Evolutionary conservation across 2,113 vertebrate genomes (phyloP).

Genomic region (Semicossyphus pulcher): DNA sequence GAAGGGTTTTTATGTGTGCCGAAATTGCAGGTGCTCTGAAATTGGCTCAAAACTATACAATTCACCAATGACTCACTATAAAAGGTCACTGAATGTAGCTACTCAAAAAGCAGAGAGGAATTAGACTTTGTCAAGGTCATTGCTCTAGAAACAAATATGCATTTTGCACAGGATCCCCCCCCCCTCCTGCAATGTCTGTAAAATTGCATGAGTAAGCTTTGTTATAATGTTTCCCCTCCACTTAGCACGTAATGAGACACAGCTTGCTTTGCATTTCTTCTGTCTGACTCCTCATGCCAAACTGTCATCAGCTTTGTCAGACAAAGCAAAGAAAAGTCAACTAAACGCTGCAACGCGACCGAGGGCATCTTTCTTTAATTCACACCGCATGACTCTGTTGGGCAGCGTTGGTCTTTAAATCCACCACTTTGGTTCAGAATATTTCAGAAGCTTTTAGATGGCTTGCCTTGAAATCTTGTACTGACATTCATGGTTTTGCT

Average conservation of each 20-base stretch:
- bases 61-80: slow-evolving; percentile 3
- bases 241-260: slow-evolving; percentile 31
- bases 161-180: slow-evolving; percentile 1
- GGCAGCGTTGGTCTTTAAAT: background rate
- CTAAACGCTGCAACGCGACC: background rate
- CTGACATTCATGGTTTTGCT: background rate
- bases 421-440: background rate
- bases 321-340: background rate
- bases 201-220: slow-evolving; percentile 18
- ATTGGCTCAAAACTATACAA: slow-evolving; percentile 10
- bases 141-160: background rate
- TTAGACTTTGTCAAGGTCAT: slow-evolving; percentile 1
- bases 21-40: slow-evolving; percentile 67
- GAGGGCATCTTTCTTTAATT: background rate
- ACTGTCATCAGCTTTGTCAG: slow-evolving; percentile 2
- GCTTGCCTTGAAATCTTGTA: background rate
- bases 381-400: background rate
- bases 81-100: slow-evolving; percentile 7
- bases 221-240: slow-evolving; percentile 19
- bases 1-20: slow-evolving; percentile 47
- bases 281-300: background rate
- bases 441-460: background rate
- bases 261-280: slow-evolving; percentile 11
- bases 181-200: background rate
- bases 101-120: background rate